Evolutionary conservation across 2,888 invertebrate species (phyloP), one percentile per base, ranked within the genome.

Genomic region (Drosophila neotestacea): DNA sequence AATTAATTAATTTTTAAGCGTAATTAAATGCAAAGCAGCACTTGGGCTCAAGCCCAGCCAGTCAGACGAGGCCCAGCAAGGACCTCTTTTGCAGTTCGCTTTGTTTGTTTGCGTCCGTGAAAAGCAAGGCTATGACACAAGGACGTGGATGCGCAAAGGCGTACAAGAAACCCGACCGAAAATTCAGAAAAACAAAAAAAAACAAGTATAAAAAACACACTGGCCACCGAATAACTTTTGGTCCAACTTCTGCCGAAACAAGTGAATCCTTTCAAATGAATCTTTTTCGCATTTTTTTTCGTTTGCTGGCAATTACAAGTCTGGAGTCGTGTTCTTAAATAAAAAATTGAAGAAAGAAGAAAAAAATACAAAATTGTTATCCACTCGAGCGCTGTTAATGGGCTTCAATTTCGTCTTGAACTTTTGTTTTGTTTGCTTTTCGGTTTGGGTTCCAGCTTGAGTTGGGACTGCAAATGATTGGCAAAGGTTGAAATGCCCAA

Each of bases 1-100:
- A 88, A 86, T 88, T 85, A 85, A 85, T 85, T 85, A 85, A 85
- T 85, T 85, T 85, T 85, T 85, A 88, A 85, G 85, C 88, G 86
- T 85, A 85, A 85, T 85, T 85, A 85, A 85, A 85, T 86, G 85
- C 84, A 85, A 86, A 85, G 81, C 88, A 88, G 86, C 88, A 78
- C 83, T 83, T 68, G 70, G 55, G 65, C 69, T 56, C 72, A 34
- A 56, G 66, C 50, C 47, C 22, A 16, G 44, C 44, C 55, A 51
- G 58, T 38, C 38, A 44, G 54, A 60, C 63, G 39, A 41, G 61
- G 55, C 50, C 34, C 38, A 36, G 30, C 68, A 73, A 77, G 64
- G 68, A 59, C 78, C 73, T 61, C 50, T 61, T 50, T 72, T 52
- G 59, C 71, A 16, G 55, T 41, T 62, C 13, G 60, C 67, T 65